Base-by-base conservation (phyloP, 64 coral and sea anemone genomes). In the Dendronephthya gigantea region DNA sequence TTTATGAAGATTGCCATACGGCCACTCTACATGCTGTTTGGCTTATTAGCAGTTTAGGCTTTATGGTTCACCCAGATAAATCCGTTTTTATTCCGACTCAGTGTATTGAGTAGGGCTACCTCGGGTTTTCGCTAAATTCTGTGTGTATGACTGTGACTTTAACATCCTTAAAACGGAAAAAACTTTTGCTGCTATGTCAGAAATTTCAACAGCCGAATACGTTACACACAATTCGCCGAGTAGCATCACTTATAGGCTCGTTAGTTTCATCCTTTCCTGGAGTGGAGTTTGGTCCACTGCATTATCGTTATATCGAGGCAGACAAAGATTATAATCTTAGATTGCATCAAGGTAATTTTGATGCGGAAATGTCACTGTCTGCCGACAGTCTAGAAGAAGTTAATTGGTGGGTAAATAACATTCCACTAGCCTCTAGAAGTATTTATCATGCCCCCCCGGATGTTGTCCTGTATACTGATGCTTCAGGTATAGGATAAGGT, bases 11-110 rank as follows among this genome's bases (percentile, higher is more conserved):
- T 17, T 90, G 89, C 15, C 15, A 39, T 0, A 16, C 38, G 47
- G 72, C 83, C 10, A 82, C 84, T 13, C 28, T 86, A 23, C 45
- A 86, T 59, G 48, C 48, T 1, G 35, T 82, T 2, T 19, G 66
- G 50, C 28, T 90, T 2, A 28, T 90, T 62, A 86, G 49, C 36
- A 85, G 85, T 16, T 38, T 91, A 35, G 90, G 85, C 7, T 91
- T 91, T 55, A 62, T 47, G 59, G 66, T 86, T 33, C 89, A 90
- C 34, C 84, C 69, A 59, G 62, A 69, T 2, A 90, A 86, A 27
- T 90, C 83, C 12, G 89, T 86, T 81, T 11, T 86, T 22, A 79
- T 62, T 8, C 89, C 70, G 8, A 40, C 47, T 25, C 89, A 90
- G 83, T 49, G 23, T 25, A 58, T 90, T 58, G 83, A 83, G 22